Base-by-base conservation (phyloP, 2,888 invertebrate genomes). In the Kryphioiulus occultus region DNA sequence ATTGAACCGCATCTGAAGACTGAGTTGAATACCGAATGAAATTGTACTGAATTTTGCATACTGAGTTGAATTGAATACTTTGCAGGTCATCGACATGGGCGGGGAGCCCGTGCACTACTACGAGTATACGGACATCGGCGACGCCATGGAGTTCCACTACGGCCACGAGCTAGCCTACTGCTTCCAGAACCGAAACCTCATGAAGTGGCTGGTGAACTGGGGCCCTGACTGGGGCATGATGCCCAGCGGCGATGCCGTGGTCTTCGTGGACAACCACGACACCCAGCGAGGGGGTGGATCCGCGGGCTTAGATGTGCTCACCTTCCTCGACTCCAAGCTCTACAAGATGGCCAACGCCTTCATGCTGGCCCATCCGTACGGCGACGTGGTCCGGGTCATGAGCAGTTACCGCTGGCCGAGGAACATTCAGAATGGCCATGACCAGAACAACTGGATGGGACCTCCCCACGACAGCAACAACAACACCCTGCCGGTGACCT, bases 261-360 rank as follows among this genome's bases (percentile, higher is more conserved):
- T 95, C 30, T 97, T 97, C 91, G 94, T 97, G 87, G 97, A 97
- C 91, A 98, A 98, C 92, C 98, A 98, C 91, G 98, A 98, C 91
- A 97, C 96, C 91, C 97, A 97, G 91, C 93, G 98, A 90, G 95
- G 95, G 5, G 94, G 95, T 89, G 95, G 95, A 86, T 95, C 94
- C 85, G 93, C 93, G 84, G 90, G 90, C 22, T 93, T 92, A 9
- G 90, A 92, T 86, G 94, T 95, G 85, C 92, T 96, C 9, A 96
- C 95, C 1, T 94, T 96, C 92, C 95, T 95, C 90, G 91, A 92
- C 0, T 59, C 95, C 0, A 94, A 93, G 90, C 92, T 93, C 82
- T 96, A 96, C 92, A 96, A 93, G 92, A 94, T 94, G 93, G 98
- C 97, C 0, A 95, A 95, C 5, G 96, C 96, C 0, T 98, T 97